Conservation (phyloP, 2,797 vertebrate genomes). For the Scarus forsteni region DNA sequence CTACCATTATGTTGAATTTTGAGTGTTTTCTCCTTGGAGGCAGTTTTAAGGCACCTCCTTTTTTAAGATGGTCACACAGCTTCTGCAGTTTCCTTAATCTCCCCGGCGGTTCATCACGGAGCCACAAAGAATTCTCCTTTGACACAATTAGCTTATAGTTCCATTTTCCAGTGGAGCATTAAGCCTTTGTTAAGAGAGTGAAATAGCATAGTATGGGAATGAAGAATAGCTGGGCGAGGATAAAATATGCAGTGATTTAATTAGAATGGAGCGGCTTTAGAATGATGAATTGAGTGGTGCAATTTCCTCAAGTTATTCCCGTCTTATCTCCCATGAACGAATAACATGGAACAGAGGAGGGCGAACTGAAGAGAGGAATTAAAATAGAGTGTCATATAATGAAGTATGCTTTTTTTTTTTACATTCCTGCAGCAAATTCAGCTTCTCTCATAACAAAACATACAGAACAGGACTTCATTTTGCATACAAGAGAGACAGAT, state of each 20-base stretch:
- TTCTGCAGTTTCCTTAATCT: conserved; percentile 10
- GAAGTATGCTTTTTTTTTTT: conserved; percentile 33
- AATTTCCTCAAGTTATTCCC: conserved; percentile 59
- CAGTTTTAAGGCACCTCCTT: conserved; percentile 7
- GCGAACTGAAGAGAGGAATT: conserved; percentile 34
- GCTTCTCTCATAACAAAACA: conserved; percentile 27
- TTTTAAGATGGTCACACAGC: conserved; percentile 4
- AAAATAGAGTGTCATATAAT: conserved; percentile 29
- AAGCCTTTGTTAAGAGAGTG: conserved; percentile 34
- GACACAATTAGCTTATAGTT: conserved; percentile 24
- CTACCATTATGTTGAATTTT: neutral
- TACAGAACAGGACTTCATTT: conserved; percentile 13
- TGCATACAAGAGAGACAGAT: conserved; percentile 37
- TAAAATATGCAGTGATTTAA: conserved; percentile 57
- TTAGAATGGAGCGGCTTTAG: conserved; percentile 53
- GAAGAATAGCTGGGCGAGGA: conserved; percentile 34
- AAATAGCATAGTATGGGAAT: conserved; percentile 18
- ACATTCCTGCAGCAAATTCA: conserved; percentile 11
- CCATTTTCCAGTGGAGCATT: conserved; percentile 14
- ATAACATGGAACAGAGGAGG: conserved; percentile 27
- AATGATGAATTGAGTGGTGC: conserved; percentile 58
- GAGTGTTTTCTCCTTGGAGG: neutral
- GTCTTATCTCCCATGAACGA: conserved; percentile 53
- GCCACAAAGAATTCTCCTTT: neutral
- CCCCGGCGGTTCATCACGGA: conserved; percentile 12